These are phyloP conservation scores for Hoplostethus mediterraneus DNA, from an alignment of 2,797 vertebrate genomes.

Conservation along the genomic window DNA sequence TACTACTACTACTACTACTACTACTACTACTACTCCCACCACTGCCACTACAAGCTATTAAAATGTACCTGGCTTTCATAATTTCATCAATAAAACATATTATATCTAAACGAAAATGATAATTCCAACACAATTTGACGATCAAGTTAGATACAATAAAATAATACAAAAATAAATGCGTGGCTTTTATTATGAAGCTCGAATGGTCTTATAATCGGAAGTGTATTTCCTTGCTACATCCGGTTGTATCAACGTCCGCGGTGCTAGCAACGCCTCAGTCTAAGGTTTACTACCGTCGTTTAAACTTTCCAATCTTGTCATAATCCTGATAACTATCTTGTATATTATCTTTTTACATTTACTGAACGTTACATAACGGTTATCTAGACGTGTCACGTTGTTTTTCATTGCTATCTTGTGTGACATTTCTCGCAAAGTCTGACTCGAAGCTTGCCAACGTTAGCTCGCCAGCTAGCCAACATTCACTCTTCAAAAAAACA, in stretches of 20 bases:
- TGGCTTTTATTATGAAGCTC: background rate
- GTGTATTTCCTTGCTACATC: background rate
- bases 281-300: background rate
- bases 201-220: background rate
- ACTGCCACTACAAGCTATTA: too few species aligned
- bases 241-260: background rate
- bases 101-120: too few species aligned
- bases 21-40: too few species aligned
- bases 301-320: background rate
- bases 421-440: conserved; percentile 5
- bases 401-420: background rate
- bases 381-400: conserved; percentile 2
- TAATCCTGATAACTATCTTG: background rate
- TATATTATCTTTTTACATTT: background rate
- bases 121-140: too few species aligned
- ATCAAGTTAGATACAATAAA: too few species aligned
- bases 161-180: too few species aligned
- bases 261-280: background rate
- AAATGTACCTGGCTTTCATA: too few species aligned
- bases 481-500: conserved; percentile 13
- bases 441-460: conserved; percentile 31
- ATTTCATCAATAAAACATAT: too few species aligned
- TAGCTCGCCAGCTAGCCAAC: conserved; percentile 50
- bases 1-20: too few species aligned
- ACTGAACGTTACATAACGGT: accelerated